A percentile compares a stretch with the other conserved stretches of the same genome.
phyloP scores from a whole-genome alignment of 2,888 invertebrate genomes.

The Thereva nobilitata region DNA sequence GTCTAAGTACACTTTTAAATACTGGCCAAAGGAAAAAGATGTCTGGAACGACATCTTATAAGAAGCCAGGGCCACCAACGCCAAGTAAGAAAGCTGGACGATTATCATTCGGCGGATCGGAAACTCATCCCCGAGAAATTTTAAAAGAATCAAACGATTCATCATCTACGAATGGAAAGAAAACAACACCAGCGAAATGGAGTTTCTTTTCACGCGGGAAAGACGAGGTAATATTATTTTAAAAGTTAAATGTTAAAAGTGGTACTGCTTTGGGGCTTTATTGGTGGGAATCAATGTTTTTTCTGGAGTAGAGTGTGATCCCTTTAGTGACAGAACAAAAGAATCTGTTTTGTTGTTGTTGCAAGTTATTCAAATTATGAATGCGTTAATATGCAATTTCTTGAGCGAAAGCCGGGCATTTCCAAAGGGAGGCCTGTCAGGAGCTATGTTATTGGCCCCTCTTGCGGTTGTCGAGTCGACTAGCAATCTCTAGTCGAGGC shows the following conservation, averaged over 20 bases:
- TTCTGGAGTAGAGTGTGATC: too few species aligned
- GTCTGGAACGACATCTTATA: slow-evolving; percentile 74
- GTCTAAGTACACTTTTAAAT: slow-evolving; percentile 57
- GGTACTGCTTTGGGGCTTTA: too few species aligned
- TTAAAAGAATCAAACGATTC: slow-evolving; percentile 62
- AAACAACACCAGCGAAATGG: slow-evolving; percentile 69
- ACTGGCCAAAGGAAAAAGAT: slow-evolving; percentile 58
- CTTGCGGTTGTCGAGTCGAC: too few species aligned
- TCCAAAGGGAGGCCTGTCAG: too few species aligned
- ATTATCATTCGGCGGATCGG: slow-evolving; percentile 63
- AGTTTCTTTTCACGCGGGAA: slow-evolving; percentile 61
- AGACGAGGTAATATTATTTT: slow-evolving; percentile 56
- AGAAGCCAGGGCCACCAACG: slow-evolving; percentile 84
- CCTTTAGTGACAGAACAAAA: too few species aligned
- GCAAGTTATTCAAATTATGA: too few species aligned
- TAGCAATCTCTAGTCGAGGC: too few species aligned
- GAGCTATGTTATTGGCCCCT: too few species aligned
- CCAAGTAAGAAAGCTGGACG: slow-evolving; percentile 82
- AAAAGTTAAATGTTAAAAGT: neutral
- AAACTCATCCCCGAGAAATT: slow-evolving; percentile 62
- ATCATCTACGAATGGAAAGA: slow-evolving; percentile 53
- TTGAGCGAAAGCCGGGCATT: too few species aligned
- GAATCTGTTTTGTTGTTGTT: too few species aligned
- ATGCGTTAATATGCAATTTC: too few species aligned
- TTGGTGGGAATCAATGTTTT: too few species aligned